These are phyloP conservation scores for Conopomorpha cramerella DNA, from an alignment of 1,140 invertebrate species.

Conservation along the genomic window DNA sequence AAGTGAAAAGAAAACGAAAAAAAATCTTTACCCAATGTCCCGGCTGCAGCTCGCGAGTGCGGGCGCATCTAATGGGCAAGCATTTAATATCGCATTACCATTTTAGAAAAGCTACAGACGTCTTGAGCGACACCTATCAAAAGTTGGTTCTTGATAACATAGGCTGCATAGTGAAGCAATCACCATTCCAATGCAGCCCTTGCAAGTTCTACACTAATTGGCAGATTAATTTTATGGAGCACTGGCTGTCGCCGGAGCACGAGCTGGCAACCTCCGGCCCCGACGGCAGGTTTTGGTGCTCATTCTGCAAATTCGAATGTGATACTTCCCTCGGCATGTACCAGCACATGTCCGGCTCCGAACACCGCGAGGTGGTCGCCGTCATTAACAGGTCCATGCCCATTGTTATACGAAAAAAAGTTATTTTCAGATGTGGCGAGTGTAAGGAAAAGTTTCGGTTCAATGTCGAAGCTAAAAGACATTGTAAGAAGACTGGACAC, in stretches of 20 bases:
- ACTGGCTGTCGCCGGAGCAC: constrained; percentile 75
- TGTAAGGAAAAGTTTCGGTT: constrained; percentile 70
- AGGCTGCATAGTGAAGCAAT: constrained; percentile 73
- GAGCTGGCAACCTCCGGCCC: constrained; percentile 47
- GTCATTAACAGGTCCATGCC: constrained; percentile 80
- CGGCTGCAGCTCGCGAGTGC: constrained; percentile 71
- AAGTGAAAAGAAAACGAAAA: constrained; percentile 61
- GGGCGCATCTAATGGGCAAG: constrained; percentile 73
- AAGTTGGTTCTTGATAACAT: constrained; percentile 77
- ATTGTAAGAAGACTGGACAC: constrained; percentile 63
- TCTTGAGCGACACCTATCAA: constrained; percentile 54
- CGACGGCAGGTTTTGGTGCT: constrained; percentile 72
- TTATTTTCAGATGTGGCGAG: constrained; percentile 63
- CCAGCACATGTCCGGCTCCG: constrained; percentile 67
- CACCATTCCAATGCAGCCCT: constrained; percentile 80
- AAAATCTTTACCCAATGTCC: constrained; percentile 66
- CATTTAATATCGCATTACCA: constrained; percentile 85
- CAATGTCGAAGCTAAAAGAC: constrained; percentile 71
- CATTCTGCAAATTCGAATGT: constrained; percentile 74
- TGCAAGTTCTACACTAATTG: constrained; percentile 87
- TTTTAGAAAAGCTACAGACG: constrained; percentile 67
- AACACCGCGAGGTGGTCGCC: constrained; percentile 72
- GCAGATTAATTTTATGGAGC: constrained; percentile 70
- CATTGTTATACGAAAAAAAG: constrained; percentile 74
- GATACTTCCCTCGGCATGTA: constrained; percentile 69